Percentiles rank a stretch among this genome's conserved stretches.
phyloP scores from a whole-genome alignment of 2,888 invertebrate genomes.

The Dryobotodes eremita region DNA sequence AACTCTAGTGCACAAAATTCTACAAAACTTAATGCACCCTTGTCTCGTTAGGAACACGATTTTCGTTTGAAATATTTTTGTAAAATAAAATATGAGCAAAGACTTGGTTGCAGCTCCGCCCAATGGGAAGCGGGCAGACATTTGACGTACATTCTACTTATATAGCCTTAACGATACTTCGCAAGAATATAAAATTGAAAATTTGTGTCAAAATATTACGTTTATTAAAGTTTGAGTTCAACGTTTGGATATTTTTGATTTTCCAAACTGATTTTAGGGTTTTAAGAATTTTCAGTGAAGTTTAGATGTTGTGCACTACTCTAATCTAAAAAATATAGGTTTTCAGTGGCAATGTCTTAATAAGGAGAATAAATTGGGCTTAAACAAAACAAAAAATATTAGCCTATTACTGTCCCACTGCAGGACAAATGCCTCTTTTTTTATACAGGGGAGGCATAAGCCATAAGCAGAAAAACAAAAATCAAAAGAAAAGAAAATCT shows the following conservation, averaged over 20 bases:
- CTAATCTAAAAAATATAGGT: neutral
- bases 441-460: neutral
- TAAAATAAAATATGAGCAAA: constrained; percentile 71
- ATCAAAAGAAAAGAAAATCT: neutral
- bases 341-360: too few relatives aligned
- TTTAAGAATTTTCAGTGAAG: too few relatives aligned
- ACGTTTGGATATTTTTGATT: constrained; percentile 18
- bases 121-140: constrained; percentile 69
- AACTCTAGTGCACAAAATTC: neutral
- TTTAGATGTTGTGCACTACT: too few relatives aligned
- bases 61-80: constrained; percentile 70
- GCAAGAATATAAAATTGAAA: constrained; percentile 72
- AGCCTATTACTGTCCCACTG: neutral
- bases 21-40: constrained; percentile 8
- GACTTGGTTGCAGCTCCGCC: constrained; percentile 46
- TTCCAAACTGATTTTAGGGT: neutral
- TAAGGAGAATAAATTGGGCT: too few relatives aligned
- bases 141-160: constrained; percentile 73
- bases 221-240: constrained; percentile 26
- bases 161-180: constrained; percentile 67
- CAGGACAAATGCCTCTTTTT: neutral
- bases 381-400: neutral
- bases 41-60: constrained; percentile 56
- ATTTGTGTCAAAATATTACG: constrained; percentile 55
- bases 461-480: neutral